A percentile compares a stretch with the other conserved stretches of the same genome.
Evolutionary conservation across 2,113 vertebrate species (phyloP).

Genomic region (Aegithalos caudatus): DNA sequence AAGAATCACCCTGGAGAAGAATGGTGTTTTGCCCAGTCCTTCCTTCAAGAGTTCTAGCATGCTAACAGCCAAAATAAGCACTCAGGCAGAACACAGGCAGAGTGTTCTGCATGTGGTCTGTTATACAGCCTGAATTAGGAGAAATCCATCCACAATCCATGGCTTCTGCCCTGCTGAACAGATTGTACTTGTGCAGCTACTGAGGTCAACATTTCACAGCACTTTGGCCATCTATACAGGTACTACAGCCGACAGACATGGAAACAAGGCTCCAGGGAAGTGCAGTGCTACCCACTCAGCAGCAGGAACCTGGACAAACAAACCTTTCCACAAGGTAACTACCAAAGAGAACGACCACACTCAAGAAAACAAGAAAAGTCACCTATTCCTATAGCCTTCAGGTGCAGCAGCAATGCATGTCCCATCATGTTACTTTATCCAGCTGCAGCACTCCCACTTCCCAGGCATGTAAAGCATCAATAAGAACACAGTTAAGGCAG

Average conservation of each 20-base stretch:
- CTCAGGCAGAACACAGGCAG: not conserved
- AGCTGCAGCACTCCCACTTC: conserved; percentile 65
- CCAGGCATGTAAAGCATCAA: conserved; percentile 65
- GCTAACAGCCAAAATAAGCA: not conserved
- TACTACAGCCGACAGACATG: conserved; percentile 4
- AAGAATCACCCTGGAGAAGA: not conserved
- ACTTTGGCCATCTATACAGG: not conserved
- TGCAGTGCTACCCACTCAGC: not conserved
- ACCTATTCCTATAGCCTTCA: conserved; percentile 69
- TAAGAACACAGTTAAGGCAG: conserved; percentile 61
- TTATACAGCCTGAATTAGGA: not conserved
- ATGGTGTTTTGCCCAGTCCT: not conserved
- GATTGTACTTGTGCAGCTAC: not conserved
- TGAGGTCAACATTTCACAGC: not conserved
- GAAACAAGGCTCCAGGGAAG: conserved; percentile 9
- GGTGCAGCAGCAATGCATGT: conserved; percentile 61
- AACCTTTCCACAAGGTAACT: conserved; percentile 47
- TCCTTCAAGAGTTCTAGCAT: not conserved
- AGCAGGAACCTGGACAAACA: conserved; percentile 46
- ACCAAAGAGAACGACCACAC: conserved; percentile 52
- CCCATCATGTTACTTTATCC: conserved; percentile 66
- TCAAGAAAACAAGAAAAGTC: conserved; percentile 61
- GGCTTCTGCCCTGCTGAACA: conserved; percentile 16
- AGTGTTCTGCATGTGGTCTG: not conserved
- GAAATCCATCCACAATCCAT: not conserved